A percentile compares a stretch with the other conserved stretches of the same genome.
These are phyloP conservation scores for Urocitellus parryii DNA, from an alignment of 2,113 vertebrate species.

Conservation along the genomic window DNA sequence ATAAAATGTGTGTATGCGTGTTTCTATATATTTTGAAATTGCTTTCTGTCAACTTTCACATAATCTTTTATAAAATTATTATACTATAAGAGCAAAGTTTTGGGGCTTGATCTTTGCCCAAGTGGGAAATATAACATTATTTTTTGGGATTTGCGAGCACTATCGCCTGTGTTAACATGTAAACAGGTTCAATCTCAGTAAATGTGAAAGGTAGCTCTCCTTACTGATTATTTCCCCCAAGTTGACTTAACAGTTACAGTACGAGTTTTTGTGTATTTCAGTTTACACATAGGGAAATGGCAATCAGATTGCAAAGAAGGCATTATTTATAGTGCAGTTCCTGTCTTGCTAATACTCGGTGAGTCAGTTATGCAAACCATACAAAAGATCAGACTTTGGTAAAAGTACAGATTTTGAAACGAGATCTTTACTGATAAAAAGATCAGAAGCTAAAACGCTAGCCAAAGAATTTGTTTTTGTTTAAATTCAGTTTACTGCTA, in stretches of 20 bases:
- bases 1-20: not conserved
- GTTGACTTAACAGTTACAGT: conserved; percentile 74
- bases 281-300: conserved; percentile 79
- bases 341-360: conserved; percentile 75
- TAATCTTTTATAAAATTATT: conserved; percentile 6
- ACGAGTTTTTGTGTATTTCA: conserved; percentile 73
- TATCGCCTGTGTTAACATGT: not conserved
- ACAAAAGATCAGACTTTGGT: conserved; percentile 70
- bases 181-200: conserved; percentile 64
- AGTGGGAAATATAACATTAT: not conserved
- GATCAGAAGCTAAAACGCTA: conserved; percentile 38
- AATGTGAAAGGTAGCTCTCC: conserved; percentile 79
- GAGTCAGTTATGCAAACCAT: conserved; percentile 79
- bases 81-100: not conserved
- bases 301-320: conserved; percentile 44
- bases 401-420: conserved; percentile 77
- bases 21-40: not conserved
- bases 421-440: conserved; percentile 82
- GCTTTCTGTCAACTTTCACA: conserved; percentile 53
- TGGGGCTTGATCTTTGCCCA: conserved; percentile 33
- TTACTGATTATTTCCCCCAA: conserved; percentile 66
- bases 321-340: conserved; percentile 81
- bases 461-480: conserved; percentile 60
- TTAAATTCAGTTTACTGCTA: not conserved
- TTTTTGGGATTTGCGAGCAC: conserved; percentile 66